Percentiles rank a stretch among this genome's conserved stretches.
phyloP scores from a whole-genome alignment of 2,797 vertebrate genomes.

The Haliaeetus vocifer region DNA sequence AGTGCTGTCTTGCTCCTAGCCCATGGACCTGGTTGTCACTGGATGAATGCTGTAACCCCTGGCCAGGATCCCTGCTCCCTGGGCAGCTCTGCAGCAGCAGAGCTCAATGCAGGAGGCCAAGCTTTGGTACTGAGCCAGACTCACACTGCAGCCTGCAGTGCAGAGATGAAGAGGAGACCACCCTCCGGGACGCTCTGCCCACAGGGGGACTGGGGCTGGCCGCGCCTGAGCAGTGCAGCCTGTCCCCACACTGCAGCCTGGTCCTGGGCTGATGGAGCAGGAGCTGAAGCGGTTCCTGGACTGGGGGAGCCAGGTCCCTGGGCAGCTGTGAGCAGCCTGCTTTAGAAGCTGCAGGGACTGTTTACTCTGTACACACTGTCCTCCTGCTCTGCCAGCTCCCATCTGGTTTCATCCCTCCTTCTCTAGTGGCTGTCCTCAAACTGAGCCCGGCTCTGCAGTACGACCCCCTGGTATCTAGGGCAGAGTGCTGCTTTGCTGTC shows the following conservation, averaged over 20 bases:
- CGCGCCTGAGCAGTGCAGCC: rapidly evolving
- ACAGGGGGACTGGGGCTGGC: neutral
- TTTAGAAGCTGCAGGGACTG: neutral
- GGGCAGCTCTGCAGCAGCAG: neutral
- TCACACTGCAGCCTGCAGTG: neutral
- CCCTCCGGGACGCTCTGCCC: neutral
- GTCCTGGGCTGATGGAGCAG: neutral
- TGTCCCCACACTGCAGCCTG: neutral
- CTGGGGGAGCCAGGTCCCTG: neutral
- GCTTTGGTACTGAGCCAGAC: neutral
- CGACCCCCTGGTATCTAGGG: neutral
- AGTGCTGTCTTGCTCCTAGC: neutral
- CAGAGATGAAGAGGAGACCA: neutral
- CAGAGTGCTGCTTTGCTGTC: neutral
- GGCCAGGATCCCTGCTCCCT: neutral
- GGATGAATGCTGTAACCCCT: neutral
- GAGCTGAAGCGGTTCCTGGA: rapidly evolving
- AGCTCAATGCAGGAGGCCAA: neutral
- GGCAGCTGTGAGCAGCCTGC: neutral
- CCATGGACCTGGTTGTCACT: neutral
- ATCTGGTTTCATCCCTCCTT: neutral
- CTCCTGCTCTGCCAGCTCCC: neutral
- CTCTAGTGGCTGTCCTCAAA: neutral
- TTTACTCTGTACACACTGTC: slow-evolving; percentile 34
- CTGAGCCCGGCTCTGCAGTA: neutral